Conservation (phyloP, 2,888 invertebrate genomes). For the Endotricha flammealis region DNA sequence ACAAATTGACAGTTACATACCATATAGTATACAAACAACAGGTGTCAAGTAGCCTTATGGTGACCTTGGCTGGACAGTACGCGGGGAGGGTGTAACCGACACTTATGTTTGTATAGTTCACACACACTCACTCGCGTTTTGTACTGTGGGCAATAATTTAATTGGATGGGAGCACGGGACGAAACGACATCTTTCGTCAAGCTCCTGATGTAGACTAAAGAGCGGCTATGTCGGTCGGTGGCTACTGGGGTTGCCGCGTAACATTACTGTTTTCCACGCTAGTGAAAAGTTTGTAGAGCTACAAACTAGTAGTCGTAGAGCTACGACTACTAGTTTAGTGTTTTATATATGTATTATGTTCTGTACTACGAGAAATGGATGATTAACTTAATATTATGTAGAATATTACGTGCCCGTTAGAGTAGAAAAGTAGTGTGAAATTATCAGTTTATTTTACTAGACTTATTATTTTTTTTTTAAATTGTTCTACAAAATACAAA, state of each 20-base stretch:
- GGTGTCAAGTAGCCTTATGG: slow-evolving; percentile 59
- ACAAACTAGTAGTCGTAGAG: too few species aligned
- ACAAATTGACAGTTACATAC: slow-evolving; percentile 47
- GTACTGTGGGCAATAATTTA: slow-evolving; percentile 35
- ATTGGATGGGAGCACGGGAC: slow-evolving; percentile 28
- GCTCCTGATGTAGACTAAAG: slow-evolving; percentile 57
- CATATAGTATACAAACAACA: slow-evolving; percentile 61
- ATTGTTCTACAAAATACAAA: too few species aligned
- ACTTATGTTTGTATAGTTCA: slow-evolving; percentile 49
- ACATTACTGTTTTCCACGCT: slow-evolving; percentile 30
- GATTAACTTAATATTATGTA: too few species aligned
- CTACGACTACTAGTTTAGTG: too few species aligned
- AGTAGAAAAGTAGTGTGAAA: too few species aligned
- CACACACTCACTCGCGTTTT: slow-evolving; percentile 62
- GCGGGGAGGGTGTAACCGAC: slow-evolving; percentile 37
- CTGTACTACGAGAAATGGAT: too few species aligned
- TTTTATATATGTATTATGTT: too few species aligned
- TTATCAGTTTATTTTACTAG: too few species aligned
- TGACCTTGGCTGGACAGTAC: slow-evolving; percentile 57
- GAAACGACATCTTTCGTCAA: slow-evolving; percentile 36
- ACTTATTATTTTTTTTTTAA: too few species aligned
- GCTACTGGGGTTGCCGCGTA: slow-evolving; percentile 49
- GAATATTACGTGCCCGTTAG: too few species aligned
- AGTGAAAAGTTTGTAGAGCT: slow-evolving; percentile 21
- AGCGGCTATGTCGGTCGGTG: slow-evolving; percentile 39